Conservation (phyloP, 2,113 vertebrate genomes). For the Centrocercus urophasianus region DNA sequence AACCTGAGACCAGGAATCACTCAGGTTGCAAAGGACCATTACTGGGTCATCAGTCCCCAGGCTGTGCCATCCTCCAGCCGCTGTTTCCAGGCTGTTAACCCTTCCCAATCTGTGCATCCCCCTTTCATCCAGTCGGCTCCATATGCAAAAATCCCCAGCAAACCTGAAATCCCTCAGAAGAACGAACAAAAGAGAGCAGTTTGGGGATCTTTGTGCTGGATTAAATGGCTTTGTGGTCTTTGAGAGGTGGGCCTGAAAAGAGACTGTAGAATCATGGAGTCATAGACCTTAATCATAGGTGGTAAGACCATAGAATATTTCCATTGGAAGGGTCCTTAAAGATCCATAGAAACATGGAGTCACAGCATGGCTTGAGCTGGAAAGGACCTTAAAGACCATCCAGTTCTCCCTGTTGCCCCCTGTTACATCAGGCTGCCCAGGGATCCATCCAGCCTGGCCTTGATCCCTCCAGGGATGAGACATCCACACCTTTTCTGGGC, state of each 20-base stretch:
- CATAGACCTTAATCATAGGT: neutral
- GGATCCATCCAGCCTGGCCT: neutral
- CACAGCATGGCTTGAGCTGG: neutral
- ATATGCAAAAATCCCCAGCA: rapidly evolving
- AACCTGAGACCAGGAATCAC: neutral
- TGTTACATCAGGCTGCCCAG: neutral
- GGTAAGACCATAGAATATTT: neutral
- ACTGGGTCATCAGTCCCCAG: neutral
- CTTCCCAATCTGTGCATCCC: neutral
- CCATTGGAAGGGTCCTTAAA: neutral
- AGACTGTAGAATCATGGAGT: neutral
- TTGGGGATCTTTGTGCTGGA: neutral
- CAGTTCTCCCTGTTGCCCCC: neutral
- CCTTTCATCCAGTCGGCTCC: neutral
- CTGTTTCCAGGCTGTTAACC: neutral
- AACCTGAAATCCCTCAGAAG: rapidly evolving
- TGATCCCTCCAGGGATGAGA: neutral
- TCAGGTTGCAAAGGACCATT: neutral
- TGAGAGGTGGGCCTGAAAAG: neutral
- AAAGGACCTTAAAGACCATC: neutral
- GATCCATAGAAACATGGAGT: neutral
- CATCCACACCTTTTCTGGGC: neutral
- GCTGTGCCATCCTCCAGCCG: neutral
- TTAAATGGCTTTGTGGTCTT: neutral
- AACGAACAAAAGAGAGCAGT: rapidly evolving